Evolutionary conservation across 2,888 invertebrate species (phyloP), one percentile per base, ranked within the genome.

Genomic region (Ochropleura leucogaster): DNA sequence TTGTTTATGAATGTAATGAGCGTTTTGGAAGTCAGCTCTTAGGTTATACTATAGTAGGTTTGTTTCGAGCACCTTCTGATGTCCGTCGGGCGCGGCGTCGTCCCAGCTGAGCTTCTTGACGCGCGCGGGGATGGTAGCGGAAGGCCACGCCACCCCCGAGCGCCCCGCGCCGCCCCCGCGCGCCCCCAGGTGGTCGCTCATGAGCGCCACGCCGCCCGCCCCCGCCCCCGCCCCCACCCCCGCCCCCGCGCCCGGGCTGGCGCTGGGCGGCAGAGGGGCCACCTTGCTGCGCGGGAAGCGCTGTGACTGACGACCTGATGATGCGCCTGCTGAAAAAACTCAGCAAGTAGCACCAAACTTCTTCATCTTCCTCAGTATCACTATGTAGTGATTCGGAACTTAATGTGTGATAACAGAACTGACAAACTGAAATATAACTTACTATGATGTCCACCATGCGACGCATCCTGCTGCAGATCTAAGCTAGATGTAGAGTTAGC

Each of bases 21-120:
- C 46, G 3, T 46, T 30, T 40, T 7, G 68, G n/a, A 44, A 46
- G 30, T 46, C 8, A 8, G 4, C 18, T 20, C 30, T 18, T 2
- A 60, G n/a, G 30, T 30, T 30, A 30, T 30, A 30, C 3, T 30
- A 42, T 6, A 40, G 18, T 18, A 18, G 20, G 74, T 79, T 78
- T 53, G 40, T 62, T 7, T 14, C n/a, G 10, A 74, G 82, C 80
- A 85, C 85, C 82, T 80, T 77, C 55, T 78, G 77, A 10, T 66
- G 83, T n/a, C 51, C 77, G 6, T 82, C 70, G 4, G 80, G 83
- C 18, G 88, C 85, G 42, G 89, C 88, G 68, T 90, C 90, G 80
- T 92, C 92, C 91, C 91, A 98, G 92, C 98, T 98, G 69, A 98
- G 96, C 90, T 98, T 98, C 94, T 98, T 98, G 80, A 98, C 97